Evolutionary conservation across 2,888 invertebrate genomes (phyloP), one percentile per base, ranked within the genome.

Genomic region (Chironomus riparius): DNA sequence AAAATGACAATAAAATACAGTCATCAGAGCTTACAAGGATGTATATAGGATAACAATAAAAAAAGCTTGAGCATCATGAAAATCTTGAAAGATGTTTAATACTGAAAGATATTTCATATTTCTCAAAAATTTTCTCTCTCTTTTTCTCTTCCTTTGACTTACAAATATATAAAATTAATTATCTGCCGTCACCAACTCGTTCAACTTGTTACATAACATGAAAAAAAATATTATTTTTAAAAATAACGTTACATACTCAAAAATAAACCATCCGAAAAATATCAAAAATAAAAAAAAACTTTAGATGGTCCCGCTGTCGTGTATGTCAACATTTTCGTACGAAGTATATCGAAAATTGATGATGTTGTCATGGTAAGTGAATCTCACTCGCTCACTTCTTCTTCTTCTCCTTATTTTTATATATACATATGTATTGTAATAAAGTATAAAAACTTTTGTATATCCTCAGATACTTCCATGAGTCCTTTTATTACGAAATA

Each of bases 281-380:
- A 38, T 38, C 4, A 5, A 28, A 10, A 10, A 38, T 10, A 38
- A 70, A 76, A 73, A 70, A 70, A 78, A 80, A 84, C 84, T 83
- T 85, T 86, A 90, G 93, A 93, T 92, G 96, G 96, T 85, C 95
- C 96, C 85, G 94, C 96, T 86, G 90, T 93, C 87, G 96, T 97
- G 86, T 91, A 91, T 88, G 95, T 97, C 90, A 97, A 97, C 93
- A 95, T 97, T 89, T 95, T 94, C 92, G 93, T 97, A 88, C 89
- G 97, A 90, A 97, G 96, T 93, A 95, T 97, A 89, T 95, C 95
- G 88, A 95, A 96, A 90, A 97, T 97, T 89, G 96, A 97, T 92
- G 97, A 97, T 90, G 95, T 97, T 87, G 96, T 95, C 83, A 97
- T 97, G 97, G 97, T 97, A 93, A 95, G 95, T 94, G 86, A 69